phyloP scores from a whole-genome alignment of 2,888 invertebrate species.

The Ecliptopera silaceata region DNA sequence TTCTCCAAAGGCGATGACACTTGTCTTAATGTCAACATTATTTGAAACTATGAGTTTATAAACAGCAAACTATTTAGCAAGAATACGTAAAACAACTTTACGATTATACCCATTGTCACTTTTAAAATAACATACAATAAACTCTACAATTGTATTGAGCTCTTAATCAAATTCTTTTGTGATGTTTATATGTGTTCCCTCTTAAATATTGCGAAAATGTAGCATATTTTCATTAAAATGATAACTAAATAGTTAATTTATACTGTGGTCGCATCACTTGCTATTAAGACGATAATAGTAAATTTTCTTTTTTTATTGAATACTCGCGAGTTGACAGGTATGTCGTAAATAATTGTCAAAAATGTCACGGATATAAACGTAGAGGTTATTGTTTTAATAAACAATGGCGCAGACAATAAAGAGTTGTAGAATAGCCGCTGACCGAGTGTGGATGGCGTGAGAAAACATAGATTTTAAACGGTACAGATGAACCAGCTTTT shows the following conservation, averaged over 20 bases:
- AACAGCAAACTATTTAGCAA: slow-evolving; percentile 7
- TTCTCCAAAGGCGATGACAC: not conserved
- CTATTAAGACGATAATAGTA: slow-evolving; percentile 53
- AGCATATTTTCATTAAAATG: slow-evolving; percentile 50
- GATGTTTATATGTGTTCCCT: slow-evolving; percentile 43
- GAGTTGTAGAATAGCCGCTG: slow-evolving; percentile 64
- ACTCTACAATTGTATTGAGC: slow-evolving; percentile 26
- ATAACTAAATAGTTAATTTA: slow-evolving; percentile 56
- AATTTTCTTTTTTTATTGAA: slow-evolving; percentile 47
- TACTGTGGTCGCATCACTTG: slow-evolving; percentile 54
- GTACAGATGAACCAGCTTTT: slow-evolving; percentile 27
- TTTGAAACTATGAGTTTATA: slow-evolving; percentile 1
- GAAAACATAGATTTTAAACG: slow-evolving; percentile 57
- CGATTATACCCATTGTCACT: slow-evolving; percentile 31
- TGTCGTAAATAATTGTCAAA: slow-evolving; percentile 73
- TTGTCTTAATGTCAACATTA: slow-evolving; percentile 1
- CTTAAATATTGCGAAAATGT: slow-evolving; percentile 48
- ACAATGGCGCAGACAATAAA: slow-evolving; percentile 74
- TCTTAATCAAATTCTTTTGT: slow-evolving; percentile 50
- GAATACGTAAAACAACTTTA: slow-evolving; percentile 26
- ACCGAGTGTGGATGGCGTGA: slow-evolving; percentile 65
- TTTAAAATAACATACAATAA: slow-evolving; percentile 34
- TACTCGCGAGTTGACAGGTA: slow-evolving; percentile 47
- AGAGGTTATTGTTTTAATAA: slow-evolving; percentile 77
- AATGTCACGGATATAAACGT: slow-evolving; percentile 69